Evolutionary conservation across 1,140 invertebrate genomes (phyloP).

Genomic region (Pectinophora gossypiella): DNA sequence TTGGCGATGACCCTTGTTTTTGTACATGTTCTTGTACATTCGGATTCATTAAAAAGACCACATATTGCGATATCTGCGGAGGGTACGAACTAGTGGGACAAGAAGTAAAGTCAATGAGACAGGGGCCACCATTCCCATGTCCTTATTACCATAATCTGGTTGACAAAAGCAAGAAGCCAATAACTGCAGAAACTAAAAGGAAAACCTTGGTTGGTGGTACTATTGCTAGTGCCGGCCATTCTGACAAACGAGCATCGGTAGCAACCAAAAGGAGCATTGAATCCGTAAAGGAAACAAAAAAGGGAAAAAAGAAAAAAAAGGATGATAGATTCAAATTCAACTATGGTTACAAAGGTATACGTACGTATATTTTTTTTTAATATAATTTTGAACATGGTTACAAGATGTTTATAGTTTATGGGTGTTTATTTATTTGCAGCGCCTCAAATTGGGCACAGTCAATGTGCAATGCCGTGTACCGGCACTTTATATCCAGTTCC

Average conservation of each 20-base stretch:
- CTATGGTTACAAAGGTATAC: conserved; percentile 67
- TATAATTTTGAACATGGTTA: no score
- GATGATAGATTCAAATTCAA: conserved; percentile 61
- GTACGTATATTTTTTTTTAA: conserved; percentile 37
- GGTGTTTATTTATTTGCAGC: conserved; percentile 32
- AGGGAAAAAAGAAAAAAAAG: conserved; percentile 42
- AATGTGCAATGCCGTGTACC: conserved; percentile 51
- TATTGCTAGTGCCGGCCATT: no score
- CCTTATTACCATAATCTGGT: conserved; percentile 55
- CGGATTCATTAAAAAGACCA: conserved; percentile 57
- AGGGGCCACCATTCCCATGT: conserved; percentile 43
- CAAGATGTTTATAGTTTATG: no score
- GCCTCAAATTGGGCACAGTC: conserved; percentile 58
- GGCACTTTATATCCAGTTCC: conserved; percentile 49
- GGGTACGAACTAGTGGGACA: conserved; percentile 54
- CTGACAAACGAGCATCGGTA: neutral
- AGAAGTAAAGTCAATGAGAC: conserved; percentile 25
- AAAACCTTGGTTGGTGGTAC: no score
- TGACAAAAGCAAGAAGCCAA: conserved; percentile 44
- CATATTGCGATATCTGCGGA: conserved; percentile 55
- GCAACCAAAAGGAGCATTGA: neutral
- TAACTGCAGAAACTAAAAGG: neutral
- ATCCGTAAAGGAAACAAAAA: neutral
- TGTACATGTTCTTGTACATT: conserved; percentile 63
- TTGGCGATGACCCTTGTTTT: conserved; percentile 48